Percentiles rank a stretch among this genome's conserved stretches.
These are phyloP conservation scores for Unio pictorum DNA, from an alignment of 2,888 invertebrate genomes.

Conservation along the genomic window DNA sequence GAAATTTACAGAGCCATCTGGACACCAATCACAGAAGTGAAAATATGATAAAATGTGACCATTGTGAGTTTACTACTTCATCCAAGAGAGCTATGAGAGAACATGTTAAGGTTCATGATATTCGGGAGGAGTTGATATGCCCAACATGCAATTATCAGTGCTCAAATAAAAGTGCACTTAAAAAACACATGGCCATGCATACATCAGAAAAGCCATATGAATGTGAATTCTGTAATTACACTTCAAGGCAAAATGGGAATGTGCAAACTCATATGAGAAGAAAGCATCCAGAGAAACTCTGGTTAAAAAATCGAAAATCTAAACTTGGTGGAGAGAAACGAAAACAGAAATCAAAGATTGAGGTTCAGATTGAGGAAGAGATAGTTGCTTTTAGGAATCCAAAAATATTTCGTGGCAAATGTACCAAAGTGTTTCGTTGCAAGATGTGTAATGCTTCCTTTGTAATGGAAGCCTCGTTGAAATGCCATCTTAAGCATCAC, in stretches of 20 bases:
- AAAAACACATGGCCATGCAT: slow-evolving; percentile 60
- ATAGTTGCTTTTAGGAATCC: slow-evolving; percentile 12
- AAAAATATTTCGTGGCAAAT: slow-evolving; percentile 25
- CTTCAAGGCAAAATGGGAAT: slow-evolving; percentile 58
- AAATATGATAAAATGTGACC: slow-evolving; percentile 56
- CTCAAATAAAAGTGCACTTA: slow-evolving; percentile 50
- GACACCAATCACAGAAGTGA: slow-evolving; percentile 65
- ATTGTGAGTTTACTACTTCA: slow-evolving; percentile 65
- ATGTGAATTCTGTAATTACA: slow-evolving; percentile 64
- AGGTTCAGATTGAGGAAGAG: slow-evolving; percentile 10
- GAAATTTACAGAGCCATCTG: slow-evolving; percentile 69
- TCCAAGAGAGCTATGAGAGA: slow-evolving; percentile 63
- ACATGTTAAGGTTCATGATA: slow-evolving; percentile 62
- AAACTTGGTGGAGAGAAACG: neutral
- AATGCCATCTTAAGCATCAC: slow-evolving; percentile 72
- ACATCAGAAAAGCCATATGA: slow-evolving; percentile 52
- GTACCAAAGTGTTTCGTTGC: slow-evolving; percentile 66
- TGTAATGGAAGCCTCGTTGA: slow-evolving; percentile 71
- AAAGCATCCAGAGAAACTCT: slow-evolving; percentile 55
- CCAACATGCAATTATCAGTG: slow-evolving; percentile 59
- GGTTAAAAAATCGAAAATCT: slow-evolving; percentile 2
- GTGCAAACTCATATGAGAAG: slow-evolving; percentile 62
- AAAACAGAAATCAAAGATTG: slow-evolving; percentile 6
- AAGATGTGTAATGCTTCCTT: slow-evolving; percentile 68
- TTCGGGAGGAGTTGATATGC: slow-evolving; percentile 43